Percentiles rank a stretch among this genome's conserved stretches.
Conservation (phyloP, 2,113 vertebrate species). For the Leucoraja erinaceus region DNA sequence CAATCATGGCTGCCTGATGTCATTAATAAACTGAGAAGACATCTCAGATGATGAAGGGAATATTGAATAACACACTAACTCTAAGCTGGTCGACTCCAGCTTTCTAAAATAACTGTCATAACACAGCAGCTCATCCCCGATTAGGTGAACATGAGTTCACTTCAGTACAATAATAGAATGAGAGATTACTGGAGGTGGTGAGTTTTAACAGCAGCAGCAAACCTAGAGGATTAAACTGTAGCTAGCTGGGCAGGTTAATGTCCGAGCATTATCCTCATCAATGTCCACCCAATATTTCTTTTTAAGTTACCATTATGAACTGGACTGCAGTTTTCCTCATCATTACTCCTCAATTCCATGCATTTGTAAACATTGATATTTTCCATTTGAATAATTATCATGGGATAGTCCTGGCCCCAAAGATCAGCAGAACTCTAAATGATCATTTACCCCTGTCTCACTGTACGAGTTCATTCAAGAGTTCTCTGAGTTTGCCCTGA, state of each 20-base stretch:
- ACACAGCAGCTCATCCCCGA: background rate
- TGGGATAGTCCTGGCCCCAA: background rate
- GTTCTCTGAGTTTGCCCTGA: too few species aligned
- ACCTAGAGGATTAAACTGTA: background rate
- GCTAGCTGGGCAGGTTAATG: background rate
- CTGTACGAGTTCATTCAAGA: too few species aligned
- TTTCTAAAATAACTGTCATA: background rate
- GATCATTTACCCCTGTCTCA: background rate
- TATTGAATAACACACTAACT: background rate
- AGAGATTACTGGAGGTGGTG: background rate
- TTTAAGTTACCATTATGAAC: too few species aligned
- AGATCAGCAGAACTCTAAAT: background rate
- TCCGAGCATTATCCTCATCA: background rate
- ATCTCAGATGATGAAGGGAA: background rate
- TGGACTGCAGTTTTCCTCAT: background rate
- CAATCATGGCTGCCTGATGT: background rate
- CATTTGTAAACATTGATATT: background rate
- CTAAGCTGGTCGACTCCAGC: background rate
- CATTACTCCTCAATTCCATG: background rate
- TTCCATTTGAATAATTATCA: background rate
- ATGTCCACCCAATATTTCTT: too few species aligned
- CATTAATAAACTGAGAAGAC: background rate
- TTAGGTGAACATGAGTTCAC: background rate
- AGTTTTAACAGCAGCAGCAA: background rate
- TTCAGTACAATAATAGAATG: background rate